phyloP scores from a whole-genome alignment of 2,888 invertebrate species.

The Cephus nigrinus region DNA sequence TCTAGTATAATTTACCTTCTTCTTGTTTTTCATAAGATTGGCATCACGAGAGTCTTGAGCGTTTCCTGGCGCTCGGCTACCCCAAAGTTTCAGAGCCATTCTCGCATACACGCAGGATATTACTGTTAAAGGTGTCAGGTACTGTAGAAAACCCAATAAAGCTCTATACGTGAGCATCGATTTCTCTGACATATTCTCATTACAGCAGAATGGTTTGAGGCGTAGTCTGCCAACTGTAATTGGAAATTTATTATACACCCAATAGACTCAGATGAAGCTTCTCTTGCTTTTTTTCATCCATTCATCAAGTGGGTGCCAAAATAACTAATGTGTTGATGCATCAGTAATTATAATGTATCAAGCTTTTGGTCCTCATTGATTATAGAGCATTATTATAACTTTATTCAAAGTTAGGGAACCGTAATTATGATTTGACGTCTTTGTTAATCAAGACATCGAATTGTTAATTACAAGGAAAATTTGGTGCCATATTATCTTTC shows the following conservation, averaged over 20 bases:
- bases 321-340: background rate
- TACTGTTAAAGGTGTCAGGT: constrained; percentile 83
- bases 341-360: background rate
- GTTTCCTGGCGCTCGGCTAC: constrained; percentile 82
- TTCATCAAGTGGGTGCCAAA: background rate
- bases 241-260: background rate
- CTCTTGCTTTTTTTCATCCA: background rate
- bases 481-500: background rate
- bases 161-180: constrained; percentile 72
- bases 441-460: background rate
- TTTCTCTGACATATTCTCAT: constrained; percentile 70
- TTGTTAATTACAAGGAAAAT: background rate
- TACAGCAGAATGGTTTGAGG: constrained; percentile 72
- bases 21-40: constrained; percentile 83
- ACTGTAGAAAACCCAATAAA: constrained; percentile 73
- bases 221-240: constrained; percentile 63
- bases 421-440: background rate
- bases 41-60: constrained; percentile 82
- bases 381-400: background rate
- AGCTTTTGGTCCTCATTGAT: background rate
- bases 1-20: constrained; percentile 72
- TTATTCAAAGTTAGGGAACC: background rate
- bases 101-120: constrained; percentile 85
- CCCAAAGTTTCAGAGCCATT: constrained; percentile 85
- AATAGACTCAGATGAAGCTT: background rate